A percentile compares a stretch with the other conserved stretches of the same genome.
Evolutionary conservation across 2,113 vertebrate species (phyloP).

Genomic region (Upupa epops): DNA sequence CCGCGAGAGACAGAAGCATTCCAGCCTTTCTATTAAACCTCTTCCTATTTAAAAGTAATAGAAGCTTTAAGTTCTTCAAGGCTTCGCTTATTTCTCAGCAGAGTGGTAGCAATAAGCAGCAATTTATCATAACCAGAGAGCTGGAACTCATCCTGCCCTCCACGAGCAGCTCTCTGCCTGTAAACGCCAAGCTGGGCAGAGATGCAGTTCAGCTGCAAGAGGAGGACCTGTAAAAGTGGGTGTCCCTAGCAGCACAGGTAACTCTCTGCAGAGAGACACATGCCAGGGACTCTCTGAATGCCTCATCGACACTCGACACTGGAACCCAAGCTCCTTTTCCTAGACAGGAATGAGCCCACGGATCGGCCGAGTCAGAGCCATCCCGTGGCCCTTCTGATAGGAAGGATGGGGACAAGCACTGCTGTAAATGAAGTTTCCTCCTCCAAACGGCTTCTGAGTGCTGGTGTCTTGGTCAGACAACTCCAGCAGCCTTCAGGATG

Average conservation of each 20-base stretch:
- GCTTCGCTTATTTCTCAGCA: slow-evolving; percentile 56
- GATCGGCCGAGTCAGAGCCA: neutral
- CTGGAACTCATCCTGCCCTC: neutral
- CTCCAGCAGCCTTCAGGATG: neutral
- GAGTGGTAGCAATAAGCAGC: slow-evolving; percentile 26
- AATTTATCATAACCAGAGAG: slow-evolving; percentile 43
- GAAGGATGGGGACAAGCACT: neutral
- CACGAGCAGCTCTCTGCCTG: neutral
- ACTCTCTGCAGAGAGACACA: neutral
- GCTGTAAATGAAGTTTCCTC: neutral
- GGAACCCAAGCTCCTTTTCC: neutral
- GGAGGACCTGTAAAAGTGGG: neutral
- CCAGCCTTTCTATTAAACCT: slow-evolving; percentile 70
- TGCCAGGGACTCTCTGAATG: neutral
- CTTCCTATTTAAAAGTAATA: slow-evolving; percentile 72
- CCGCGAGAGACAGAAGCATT: slow-evolving; percentile 53
- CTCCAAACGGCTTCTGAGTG: neutral
- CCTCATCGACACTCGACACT: neutral
- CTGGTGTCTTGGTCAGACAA: neutral
- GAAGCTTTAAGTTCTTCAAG: slow-evolving; percentile 18
- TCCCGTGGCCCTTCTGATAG: neutral
- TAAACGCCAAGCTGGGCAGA: neutral
- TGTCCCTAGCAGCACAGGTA: neutral
- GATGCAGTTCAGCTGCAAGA: neutral
- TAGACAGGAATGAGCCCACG: neutral